A percentile compares a stretch with the other conserved stretches of the same genome.
phyloP scores from a whole-genome alignment of 1,140 invertebrate species.

The Saxidomus purpurata region DNA sequence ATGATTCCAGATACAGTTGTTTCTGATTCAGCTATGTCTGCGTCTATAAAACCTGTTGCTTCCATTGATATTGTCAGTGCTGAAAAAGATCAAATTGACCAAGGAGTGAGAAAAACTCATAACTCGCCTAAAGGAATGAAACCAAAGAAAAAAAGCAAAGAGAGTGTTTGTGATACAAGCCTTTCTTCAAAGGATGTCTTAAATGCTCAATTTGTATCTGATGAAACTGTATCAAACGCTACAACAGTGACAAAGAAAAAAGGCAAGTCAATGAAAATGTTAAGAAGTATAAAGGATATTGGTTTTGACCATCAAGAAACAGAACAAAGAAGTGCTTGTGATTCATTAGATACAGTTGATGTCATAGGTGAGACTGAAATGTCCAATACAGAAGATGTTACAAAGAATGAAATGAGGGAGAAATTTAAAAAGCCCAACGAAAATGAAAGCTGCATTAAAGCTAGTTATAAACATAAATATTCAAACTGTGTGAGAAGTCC shows the following conservation, averaged over 20 bases:
- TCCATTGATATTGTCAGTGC: background rate
- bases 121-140: background rate
- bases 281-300: background rate
- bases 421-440: background rate
- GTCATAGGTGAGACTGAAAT: background rate
- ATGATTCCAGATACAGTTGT: constrained; percentile 46
- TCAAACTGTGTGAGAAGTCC: background rate
- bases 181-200: no score
- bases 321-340: background rate
- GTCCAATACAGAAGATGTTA: background rate
- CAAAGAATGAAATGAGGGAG: background rate
- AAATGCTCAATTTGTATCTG: background rate
- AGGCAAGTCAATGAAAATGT: background rate
- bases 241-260: background rate
- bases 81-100: background rate
- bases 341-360: background rate
- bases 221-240: background rate
- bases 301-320: background rate
- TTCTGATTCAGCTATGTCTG: background rate
- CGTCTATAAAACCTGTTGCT: background rate
- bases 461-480: background rate
- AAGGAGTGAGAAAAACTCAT: background rate
- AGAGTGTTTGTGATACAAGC: background rate
- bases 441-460: background rate
- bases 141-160: no score